phyloP scores from a whole-genome alignment of 2,888 invertebrate genomes.

The Oeneis ivallda region DNA sequence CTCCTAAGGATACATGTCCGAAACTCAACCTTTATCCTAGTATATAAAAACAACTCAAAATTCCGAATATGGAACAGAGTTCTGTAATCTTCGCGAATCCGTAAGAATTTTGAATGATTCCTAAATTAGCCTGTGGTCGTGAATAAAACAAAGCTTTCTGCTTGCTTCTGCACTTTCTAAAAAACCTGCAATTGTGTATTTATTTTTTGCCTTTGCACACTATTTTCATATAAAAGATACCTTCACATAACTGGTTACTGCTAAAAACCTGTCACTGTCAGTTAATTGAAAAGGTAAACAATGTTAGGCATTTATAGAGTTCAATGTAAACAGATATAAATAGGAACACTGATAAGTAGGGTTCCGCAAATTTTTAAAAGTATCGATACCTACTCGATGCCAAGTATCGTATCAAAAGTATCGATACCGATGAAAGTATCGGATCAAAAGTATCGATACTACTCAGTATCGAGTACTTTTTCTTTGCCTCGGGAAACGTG shows the following conservation, averaged over 20 bases:
- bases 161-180: conserved; percentile 47
- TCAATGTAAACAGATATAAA: conserved; percentile 6
- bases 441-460: too few relatives aligned
- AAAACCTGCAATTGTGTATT: background rate
- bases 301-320: background rate
- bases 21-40: conserved; percentile 29
- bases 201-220: background rate
- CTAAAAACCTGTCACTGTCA: conserved; percentile 10
- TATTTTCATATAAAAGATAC: background rate
- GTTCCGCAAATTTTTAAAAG: too few relatives aligned
- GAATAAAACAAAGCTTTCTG: conserved; percentile 48
- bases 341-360: conserved; percentile 17
- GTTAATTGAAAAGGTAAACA: conserved; percentile 13
- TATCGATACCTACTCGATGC: too few relatives aligned
- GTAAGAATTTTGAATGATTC: conserved; percentile 60
- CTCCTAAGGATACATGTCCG: conserved; percentile 49
- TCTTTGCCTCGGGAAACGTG: too few relatives aligned
- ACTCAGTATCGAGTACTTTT: too few relatives aligned
- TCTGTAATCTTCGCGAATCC: conserved; percentile 65
- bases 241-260: background rate
- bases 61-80: conserved; percentile 58
- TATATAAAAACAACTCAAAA: conserved; percentile 49
- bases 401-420: too few relatives aligned
- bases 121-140: conserved; percentile 52
- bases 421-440: too few relatives aligned